Percentiles rank a stretch among this genome's conserved stretches.
Evolutionary conservation across 2,113 vertebrate genomes (phyloP).

Genomic region (Mesocricetus auratus): DNA sequence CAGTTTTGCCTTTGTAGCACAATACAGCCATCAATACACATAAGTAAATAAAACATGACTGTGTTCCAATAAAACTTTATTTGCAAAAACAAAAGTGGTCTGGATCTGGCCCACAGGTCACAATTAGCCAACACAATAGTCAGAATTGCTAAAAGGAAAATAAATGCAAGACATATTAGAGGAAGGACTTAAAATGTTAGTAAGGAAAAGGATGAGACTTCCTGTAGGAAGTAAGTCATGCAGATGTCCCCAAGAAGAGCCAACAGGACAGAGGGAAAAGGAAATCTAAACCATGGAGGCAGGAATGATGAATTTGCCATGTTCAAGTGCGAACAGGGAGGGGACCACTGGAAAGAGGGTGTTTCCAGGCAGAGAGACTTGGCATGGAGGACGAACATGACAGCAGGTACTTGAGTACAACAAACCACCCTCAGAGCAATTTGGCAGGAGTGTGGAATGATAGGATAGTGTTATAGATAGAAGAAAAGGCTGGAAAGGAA

Average conservation of each 20-base stretch:
- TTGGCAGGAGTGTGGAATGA: background rate
- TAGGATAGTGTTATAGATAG: fast-evolving
- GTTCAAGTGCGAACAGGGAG: background rate
- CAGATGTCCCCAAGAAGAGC: too few species aligned
- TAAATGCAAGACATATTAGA: background rate
- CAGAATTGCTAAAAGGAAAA: background rate
- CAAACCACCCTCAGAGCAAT: background rate
- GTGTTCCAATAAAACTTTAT: conserved; percentile 14
- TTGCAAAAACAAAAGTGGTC: background rate
- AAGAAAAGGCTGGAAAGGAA: background rate
- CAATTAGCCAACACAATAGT: background rate
- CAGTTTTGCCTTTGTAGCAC: background rate
- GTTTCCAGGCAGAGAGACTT: background rate
- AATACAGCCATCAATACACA: background rate
- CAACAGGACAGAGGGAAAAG: background rate
- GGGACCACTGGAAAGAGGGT: background rate
- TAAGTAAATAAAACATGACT: background rate
- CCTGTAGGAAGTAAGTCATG: background rate
- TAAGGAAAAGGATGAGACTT: background rate
- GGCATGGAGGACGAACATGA: background rate
- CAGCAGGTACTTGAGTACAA: background rate
- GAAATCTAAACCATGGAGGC: background rate
- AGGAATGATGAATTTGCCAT: background rate
- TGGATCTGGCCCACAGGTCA: background rate
- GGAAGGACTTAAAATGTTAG: background rate